A percentile compares a stretch with the other conserved stretches of the same genome.
These are phyloP conservation scores for Chunga burmeisteri DNA, from an alignment of 2,113 vertebrate genomes.

Conservation along the genomic window DNA sequence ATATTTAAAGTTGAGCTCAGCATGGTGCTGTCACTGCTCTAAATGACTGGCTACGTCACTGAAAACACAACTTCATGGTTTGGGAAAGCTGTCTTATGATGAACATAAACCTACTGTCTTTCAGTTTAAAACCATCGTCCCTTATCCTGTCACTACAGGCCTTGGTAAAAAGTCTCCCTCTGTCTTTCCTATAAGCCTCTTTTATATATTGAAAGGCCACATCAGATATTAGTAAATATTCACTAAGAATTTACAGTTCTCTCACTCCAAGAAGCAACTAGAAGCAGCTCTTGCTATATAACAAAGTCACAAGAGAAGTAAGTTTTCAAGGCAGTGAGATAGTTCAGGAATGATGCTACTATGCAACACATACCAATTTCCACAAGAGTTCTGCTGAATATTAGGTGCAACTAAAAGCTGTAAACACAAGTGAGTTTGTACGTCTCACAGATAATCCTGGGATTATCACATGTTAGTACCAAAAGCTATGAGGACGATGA, in stretches of 20 bases:
- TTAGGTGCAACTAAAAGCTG: fast-evolving
- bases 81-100: neutral
- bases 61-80: neutral
- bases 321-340: neutral
- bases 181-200: neutral
- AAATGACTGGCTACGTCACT: neutral
- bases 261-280: neutral
- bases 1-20: neutral
- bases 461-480: fast-evolving
- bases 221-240: neutral
- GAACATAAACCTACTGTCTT: neutral
- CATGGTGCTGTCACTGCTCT: neutral
- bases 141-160: neutral
- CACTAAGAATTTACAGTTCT: neutral
- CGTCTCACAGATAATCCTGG: neutral
- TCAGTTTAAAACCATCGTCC: neutral
- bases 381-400: neutral
- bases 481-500: neutral
- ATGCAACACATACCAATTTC: neutral
- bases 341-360: neutral
- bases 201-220: fast-evolving
- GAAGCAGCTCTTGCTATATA: neutral
- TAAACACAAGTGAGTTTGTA: neutral
- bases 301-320: neutral
- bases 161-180: neutral